Conservation (phyloP, 1,140 invertebrate species). For the Lepidotrigona ventralis region DNA sequence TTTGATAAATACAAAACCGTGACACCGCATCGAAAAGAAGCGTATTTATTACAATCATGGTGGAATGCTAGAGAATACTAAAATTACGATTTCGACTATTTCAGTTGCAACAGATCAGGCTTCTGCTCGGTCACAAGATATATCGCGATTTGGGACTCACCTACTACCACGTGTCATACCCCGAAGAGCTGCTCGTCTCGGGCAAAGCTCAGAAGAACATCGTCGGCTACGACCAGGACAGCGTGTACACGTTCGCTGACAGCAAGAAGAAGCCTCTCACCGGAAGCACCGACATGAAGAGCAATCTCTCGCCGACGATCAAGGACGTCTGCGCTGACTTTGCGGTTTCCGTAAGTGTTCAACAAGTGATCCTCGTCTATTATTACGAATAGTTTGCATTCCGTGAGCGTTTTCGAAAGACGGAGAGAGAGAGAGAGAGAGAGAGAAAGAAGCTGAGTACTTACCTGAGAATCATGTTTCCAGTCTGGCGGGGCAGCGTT, state of each 20-base stretch:
- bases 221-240: slow-evolving; percentile 80
- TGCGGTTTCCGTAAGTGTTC: slow-evolving; percentile 76
- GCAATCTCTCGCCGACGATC: slow-evolving; percentile 78
- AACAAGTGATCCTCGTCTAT: slow-evolving; percentile 7
- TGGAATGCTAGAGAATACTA: too few relatives aligned
- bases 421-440: neutral
- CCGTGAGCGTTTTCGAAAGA: neutral
- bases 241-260: slow-evolving; percentile 81
- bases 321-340: slow-evolving; percentile 82
- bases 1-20: too few relatives aligned
- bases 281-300: slow-evolving; percentile 77
- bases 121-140: slow-evolving; percentile 74
- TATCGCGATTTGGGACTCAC: slow-evolving; percentile 75
- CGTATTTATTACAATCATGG: too few relatives aligned
- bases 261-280: slow-evolving; percentile 81
- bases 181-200: slow-evolving; percentile 73
- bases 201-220: slow-evolving; percentile 79
- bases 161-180: slow-evolving; percentile 75
- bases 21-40: too few relatives aligned
- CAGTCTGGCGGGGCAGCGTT: slow-evolving; percentile 82
- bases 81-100: slow-evolving; percentile 34
- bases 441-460: neutral
- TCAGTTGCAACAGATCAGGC: slow-evolving; percentile 78
- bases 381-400: neutral
- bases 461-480: slow-evolving; percentile 45